Percentiles rank a stretch among this genome's conserved stretches.
These are phyloP conservation scores for Gnatocerus cornutus DNA, from an alignment of 2,888 invertebrate species.

Conservation along the genomic window DNA sequence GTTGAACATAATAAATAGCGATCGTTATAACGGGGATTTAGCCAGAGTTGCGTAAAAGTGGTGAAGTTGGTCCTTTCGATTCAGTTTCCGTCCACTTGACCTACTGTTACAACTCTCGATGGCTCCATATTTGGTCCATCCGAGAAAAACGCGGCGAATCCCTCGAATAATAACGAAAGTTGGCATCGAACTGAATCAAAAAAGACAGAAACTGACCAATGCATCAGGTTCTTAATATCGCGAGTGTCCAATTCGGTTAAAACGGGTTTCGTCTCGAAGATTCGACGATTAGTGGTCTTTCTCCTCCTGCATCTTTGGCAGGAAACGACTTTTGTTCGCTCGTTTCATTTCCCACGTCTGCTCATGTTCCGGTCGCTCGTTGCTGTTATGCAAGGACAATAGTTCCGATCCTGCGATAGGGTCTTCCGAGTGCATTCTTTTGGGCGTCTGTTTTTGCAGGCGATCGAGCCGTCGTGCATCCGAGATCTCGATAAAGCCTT, in stretches of 20 bases:
- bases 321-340: conserved; percentile 15
- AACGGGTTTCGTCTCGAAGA: conserved; percentile 22
- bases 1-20: conserved; percentile 35
- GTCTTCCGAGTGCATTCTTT: conserved; percentile 9
- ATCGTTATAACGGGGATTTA: conserved; percentile 30
- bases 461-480: conserved; percentile 42
- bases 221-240: conserved; percentile 26
- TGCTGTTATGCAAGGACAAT: conserved; percentile 13
- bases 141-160: conserved; percentile 12
- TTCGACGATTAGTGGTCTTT: conserved; percentile 7
- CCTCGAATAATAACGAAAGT: conserved; percentile 29
- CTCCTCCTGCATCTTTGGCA: neutral
- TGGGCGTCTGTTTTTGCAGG: conserved; percentile 34
- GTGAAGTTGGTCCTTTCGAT: conserved; percentile 5
- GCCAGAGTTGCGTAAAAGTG: conserved; percentile 3
- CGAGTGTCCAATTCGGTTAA: conserved; percentile 18
- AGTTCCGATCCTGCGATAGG: conserved; percentile 16
- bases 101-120: conserved; percentile 26
- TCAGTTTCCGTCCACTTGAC: conserved; percentile 12
- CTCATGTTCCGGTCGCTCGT: conserved; percentile 12
- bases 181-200: conserved; percentile 15
- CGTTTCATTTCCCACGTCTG: conserved; percentile 18
- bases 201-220: conserved; percentile 5
- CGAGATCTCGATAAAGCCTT: conserved; percentile 53
- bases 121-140: conserved; percentile 23